Conservation (phyloP, 2,888 invertebrate genomes). For the Ptycholaimellus sp. region DNA sequence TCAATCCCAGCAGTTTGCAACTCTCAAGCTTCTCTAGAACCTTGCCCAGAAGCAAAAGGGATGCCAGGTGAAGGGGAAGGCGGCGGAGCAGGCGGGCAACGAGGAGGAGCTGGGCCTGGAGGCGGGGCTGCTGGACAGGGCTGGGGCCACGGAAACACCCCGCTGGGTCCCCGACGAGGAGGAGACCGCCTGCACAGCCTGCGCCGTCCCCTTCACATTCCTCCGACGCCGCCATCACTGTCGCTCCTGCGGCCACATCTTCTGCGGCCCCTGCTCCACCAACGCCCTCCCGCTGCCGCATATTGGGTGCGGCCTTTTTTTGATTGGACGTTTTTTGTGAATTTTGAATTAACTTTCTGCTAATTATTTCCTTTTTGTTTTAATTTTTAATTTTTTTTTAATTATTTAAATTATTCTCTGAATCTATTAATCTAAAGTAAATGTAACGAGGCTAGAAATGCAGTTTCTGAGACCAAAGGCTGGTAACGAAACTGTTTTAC, state of each 20-base stretch:
- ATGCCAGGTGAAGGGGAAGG: neutral
- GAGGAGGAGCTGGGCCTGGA: constrained; percentile 20
- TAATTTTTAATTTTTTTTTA: neutral
- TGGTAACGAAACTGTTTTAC: too few relatives aligned
- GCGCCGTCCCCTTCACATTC: constrained; percentile 70
- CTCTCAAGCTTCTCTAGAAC: too few relatives aligned
- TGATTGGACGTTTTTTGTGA: constrained; percentile 10
- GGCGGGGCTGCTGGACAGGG: too few relatives aligned
- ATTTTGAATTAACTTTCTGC: neutral
- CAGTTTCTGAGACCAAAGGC: too few relatives aligned
- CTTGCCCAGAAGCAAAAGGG: too few relatives aligned
- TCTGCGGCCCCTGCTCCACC: constrained; percentile 19
- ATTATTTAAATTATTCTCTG: neutral
- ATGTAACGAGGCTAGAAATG: too few relatives aligned
- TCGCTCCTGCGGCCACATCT: constrained; percentile 44
- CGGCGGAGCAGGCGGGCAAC: neutral
- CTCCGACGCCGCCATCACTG: constrained; percentile 86
- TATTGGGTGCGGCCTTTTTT: constrained; percentile 22
- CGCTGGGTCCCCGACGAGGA: constrained; percentile 53
- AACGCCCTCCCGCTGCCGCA: constrained; percentile 20
- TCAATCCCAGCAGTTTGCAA: too few relatives aligned
- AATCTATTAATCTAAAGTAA: constrained; percentile 1
- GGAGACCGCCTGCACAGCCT: constrained; percentile 51
- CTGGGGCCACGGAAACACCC: too few relatives aligned
- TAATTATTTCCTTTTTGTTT: neutral